phyloP scores from a whole-genome alignment of 2,797 vertebrate species.

The Micromesistius poutassou region DNA sequence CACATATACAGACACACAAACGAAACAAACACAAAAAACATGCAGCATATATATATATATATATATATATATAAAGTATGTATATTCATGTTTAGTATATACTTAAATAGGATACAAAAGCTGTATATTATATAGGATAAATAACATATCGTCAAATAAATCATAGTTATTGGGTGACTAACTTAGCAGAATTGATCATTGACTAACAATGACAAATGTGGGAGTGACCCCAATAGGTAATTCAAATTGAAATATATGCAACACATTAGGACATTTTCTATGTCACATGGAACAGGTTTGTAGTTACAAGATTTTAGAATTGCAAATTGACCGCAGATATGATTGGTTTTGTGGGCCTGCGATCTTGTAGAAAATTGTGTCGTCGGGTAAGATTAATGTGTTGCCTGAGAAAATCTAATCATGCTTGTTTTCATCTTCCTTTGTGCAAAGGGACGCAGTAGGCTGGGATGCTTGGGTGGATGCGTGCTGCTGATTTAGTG shows the following conservation, averaged over 20 bases:
- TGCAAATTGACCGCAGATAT: constrained; percentile 21
- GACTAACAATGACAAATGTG: constrained; percentile 1
- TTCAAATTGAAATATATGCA: neutral
- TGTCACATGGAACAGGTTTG: constrained; percentile 12
- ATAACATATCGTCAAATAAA: neutral
- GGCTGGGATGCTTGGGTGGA: constrained; percentile 20
- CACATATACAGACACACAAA: too few species aligned
- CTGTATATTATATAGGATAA: neutral
- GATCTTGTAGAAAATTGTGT: constrained; percentile 26
- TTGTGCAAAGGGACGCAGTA: constrained; percentile 46
- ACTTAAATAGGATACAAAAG: neutral
- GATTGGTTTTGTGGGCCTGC: constrained; percentile 22
- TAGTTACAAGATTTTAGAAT: constrained; percentile 18
- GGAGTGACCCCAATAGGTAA: constrained; percentile 1
- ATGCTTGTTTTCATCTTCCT: constrained; percentile 42
- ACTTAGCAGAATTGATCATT: neutral
- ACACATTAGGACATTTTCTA: constrained; percentile 12
- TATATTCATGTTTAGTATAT: neutral
- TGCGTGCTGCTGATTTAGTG: constrained; percentile 48
- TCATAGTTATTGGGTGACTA: neutral
- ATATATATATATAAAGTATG: too few species aligned
- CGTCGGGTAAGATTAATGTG: constrained; percentile 33
- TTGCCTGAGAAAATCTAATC: constrained; percentile 27
- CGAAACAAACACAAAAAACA: too few species aligned
- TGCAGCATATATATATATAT: neutral